Evolutionary conservation across 2,113 vertebrate species (phyloP).

Genomic region (Antennarius striatus): DNA sequence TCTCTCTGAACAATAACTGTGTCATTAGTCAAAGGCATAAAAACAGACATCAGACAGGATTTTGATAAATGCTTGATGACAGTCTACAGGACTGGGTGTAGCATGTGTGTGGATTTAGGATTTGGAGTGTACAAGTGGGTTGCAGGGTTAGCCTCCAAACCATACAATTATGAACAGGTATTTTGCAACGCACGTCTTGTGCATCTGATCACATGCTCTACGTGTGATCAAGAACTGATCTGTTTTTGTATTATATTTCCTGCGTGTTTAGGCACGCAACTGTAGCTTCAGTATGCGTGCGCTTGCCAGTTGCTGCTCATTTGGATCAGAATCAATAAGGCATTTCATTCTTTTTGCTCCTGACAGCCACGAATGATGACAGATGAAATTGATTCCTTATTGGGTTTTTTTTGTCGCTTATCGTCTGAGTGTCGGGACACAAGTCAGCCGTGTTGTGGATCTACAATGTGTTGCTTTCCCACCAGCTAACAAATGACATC

Average conservation of each 20-base stretch:
- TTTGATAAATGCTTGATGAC: slow-evolving; percentile 30
- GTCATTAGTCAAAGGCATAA: slow-evolving; percentile 49
- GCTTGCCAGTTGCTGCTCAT: slow-evolving; percentile 8
- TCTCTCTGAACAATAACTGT: slow-evolving; percentile 30
- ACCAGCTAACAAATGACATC: no score
- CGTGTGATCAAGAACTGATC: slow-evolving; percentile 5
- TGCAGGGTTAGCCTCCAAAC: no score
- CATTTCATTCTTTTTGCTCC: slow-evolving; percentile 14
- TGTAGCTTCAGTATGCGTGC: slow-evolving; percentile 4
- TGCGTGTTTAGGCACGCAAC: slow-evolving; percentile 27
- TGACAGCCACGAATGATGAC: neutral
- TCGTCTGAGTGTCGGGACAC: no score
- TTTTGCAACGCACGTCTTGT: neutral
- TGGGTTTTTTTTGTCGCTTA: neutral
- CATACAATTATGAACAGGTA: no score
- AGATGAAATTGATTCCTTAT: neutral
- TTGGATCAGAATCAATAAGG: slow-evolving; percentile 35
- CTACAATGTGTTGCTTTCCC: no score
- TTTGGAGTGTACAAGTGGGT: no score
- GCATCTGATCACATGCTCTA: neutral
- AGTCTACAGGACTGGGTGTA: neutral
- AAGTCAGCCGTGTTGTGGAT: no score
- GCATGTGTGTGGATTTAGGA: slow-evolving; percentile 10
- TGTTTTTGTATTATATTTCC: slow-evolving; percentile 7
- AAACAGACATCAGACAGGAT: slow-evolving; percentile 25